Evolutionary conservation across 2,888 invertebrate genomes (phyloP), one percentile per base, ranked within the genome.

Genomic region (Chymomyza caudatula): DNA sequence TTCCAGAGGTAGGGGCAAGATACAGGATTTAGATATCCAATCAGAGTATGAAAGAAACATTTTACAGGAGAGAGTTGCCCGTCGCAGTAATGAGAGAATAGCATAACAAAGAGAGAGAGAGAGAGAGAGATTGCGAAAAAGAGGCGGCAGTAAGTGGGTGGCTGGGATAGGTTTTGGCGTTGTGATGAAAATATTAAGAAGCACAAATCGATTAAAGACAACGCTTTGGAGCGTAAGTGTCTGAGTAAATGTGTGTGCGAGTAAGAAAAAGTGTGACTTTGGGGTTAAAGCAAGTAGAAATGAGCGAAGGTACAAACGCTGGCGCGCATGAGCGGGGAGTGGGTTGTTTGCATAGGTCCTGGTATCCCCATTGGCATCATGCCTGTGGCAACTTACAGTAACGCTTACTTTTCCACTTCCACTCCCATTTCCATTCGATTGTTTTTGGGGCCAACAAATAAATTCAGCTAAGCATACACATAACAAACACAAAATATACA

Each of bases 151-250:
- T 25, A 47, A 49, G 47, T 44, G 42, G 55, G 47, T 54, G 29
- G 29, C 2, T 1, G 13, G 17, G n/a, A 29, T 25, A 6, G 58
- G 65, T 43, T 62, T 64, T 19, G 61, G 55, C 63, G 70, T 60
- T 71, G 72, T 74, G n/a, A n/a, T 85, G 77, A 77, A 77, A 87
- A 82, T 84, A 84, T 87, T 76, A 81, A 84, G 74, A 79, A 82
- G 78, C 77, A 79, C 80, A 86, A 82, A 85, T 82, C 85, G 87
- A 85, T 87, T 85, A 84, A 86, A 87, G 76, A 71, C 84, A 80
- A 74, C 81, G 75, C 65, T 66, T 69, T 74, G 63, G 57, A 76
- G 74, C 68, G 61, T 72, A 65, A 65, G 69, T 65, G 74, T 69
- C 65, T 60, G 66, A 54, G 54, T 60, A 44, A n/a, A 42, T 23